phyloP scores from a whole-genome alignment of 2,797 vertebrate species.

The Monodelphis domestica region DNA sequence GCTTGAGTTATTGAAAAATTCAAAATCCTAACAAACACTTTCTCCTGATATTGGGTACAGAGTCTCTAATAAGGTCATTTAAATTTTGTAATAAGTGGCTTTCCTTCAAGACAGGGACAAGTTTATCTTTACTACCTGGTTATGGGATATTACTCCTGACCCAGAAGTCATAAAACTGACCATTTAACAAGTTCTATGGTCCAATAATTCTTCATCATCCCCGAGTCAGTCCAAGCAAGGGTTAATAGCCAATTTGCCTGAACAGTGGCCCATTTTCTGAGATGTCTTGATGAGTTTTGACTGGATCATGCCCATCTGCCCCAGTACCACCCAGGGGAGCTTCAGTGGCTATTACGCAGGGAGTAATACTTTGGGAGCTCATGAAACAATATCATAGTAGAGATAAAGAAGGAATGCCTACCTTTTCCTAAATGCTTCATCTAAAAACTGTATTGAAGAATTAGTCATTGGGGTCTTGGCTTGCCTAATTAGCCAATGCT shows the following conservation, averaged over 20 bases:
- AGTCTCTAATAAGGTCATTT: not conserved
- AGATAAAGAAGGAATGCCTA: slow-evolving; percentile 74
- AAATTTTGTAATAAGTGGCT: slow-evolving; percentile 9
- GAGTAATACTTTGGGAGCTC: not conserved
- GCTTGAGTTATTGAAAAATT: slow-evolving; percentile 6
- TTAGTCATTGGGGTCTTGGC: slow-evolving; percentile 98
- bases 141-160: slow-evolving; percentile 32
- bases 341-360: not conserved
- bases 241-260: not conserved
- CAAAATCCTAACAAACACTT: slow-evolving; percentile 48
- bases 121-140: not conserved
- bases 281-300: not conserved
- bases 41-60: not conserved
- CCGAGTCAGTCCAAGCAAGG: not conserved
- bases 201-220: not conserved
- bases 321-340: not conserved
- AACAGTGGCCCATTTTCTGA: not conserved
- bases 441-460: slow-evolving; percentile 94
- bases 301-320: not conserved
- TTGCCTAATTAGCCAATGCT: slow-evolving; percentile 98
- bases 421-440: slow-evolving; percentile 94
- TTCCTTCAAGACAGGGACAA: slow-evolving; percentile 20
- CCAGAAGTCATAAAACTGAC: not conserved
- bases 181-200: not conserved
- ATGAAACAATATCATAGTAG: slow-evolving; percentile 4